These are phyloP conservation scores for Cyrtodaria siliqua DNA, from an alignment of 2,888 invertebrate species.

Conservation along the genomic window DNA sequence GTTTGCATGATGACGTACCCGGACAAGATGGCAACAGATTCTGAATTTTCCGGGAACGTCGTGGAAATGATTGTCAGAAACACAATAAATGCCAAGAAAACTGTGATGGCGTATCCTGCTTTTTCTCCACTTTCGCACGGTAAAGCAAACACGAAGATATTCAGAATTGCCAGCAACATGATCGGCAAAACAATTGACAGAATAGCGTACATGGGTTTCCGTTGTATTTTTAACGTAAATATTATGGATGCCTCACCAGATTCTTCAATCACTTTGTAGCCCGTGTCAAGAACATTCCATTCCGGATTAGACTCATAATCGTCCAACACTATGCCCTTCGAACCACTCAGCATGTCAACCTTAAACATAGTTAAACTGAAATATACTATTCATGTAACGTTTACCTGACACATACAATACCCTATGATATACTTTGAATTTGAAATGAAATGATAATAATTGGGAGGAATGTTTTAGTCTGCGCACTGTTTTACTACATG, in stretches of 20 bases:
- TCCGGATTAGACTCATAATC: conserved; percentile 38
- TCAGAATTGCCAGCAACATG: conserved; percentile 35
- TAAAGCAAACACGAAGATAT: conserved; percentile 45
- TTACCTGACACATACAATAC: too few species aligned
- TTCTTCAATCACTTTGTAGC: not conserved
- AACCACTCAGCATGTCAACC: conserved; percentile 37
- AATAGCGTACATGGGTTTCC: conserved; percentile 44
- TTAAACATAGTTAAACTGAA: too few species aligned
- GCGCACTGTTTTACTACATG: too few species aligned
- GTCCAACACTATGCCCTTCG: conserved; percentile 28
- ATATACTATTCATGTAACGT: too few species aligned
- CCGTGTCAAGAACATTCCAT: conserved; percentile 39
- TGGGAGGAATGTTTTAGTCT: too few species aligned
- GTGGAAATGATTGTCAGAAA: conserved; percentile 48
- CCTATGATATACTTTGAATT: too few species aligned
- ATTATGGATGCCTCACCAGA: conserved; percentile 30
- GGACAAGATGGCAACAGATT: conserved; percentile 32
- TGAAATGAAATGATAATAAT: too few species aligned
- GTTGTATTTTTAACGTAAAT: conserved; percentile 35
- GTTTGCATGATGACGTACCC: conserved; percentile 49
- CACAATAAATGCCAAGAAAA: conserved; percentile 53
- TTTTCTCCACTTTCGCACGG: conserved; percentile 54
- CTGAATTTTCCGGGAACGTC: conserved; percentile 46
- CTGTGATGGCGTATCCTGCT: conserved; percentile 49
- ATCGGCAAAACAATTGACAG: conserved; percentile 45